phyloP scores from a whole-genome alignment of 2,113 vertebrate genomes.

The Corythoichthys haematopterus region DNA sequence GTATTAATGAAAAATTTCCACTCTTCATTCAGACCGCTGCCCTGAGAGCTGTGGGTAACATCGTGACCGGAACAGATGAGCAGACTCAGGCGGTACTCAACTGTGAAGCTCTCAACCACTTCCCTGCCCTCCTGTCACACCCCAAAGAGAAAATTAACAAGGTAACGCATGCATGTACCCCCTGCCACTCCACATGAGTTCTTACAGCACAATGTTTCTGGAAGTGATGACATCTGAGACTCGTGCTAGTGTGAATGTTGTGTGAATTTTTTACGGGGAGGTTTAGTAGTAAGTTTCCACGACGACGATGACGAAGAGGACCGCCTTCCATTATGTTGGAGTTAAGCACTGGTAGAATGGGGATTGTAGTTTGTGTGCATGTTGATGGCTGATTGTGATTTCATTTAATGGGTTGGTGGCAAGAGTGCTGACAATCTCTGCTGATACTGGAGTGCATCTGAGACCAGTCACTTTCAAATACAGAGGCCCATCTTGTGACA shows the following conservation, averaged over 20 bases:
- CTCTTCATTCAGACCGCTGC: slow-evolving; percentile 82
- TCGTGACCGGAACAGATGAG: slow-evolving; percentile 97
- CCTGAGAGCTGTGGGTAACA: slow-evolving; percentile 93
- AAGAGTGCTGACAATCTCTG: slow-evolving; percentile 79
- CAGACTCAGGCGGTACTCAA: slow-evolving; percentile 98
- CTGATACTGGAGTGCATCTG: slow-evolving; percentile 93
- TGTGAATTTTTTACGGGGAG: slow-evolving; percentile 28
- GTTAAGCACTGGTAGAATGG: slow-evolving; percentile 5
- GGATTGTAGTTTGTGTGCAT: slow-evolving; percentile 12
- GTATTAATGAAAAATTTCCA: not conserved
- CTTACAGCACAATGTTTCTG: slow-evolving; percentile 35
- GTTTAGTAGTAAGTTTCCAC: slow-evolving; percentile 15
- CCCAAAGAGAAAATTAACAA: slow-evolving; percentile 99
- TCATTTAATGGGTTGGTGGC: slow-evolving; percentile 55
- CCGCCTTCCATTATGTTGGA: not conserved
- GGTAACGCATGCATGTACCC: slow-evolving; percentile 62
- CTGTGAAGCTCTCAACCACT: slow-evolving; percentile 93
- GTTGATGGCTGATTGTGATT: slow-evolving; percentile 2
- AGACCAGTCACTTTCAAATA: slow-evolving; percentile 72
- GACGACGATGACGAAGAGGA: slow-evolving; percentile 43
- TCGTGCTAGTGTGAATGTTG: slow-evolving; percentile 62
- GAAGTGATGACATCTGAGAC: slow-evolving; percentile 87
- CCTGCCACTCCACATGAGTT: not conserved
- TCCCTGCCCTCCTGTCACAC: slow-evolving; percentile 93
- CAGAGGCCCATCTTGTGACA: slow-evolving; percentile 62